Base-by-base conservation (phyloP, 2,888 invertebrate genomes). In the Gandaritis pyraliata region DNA sequence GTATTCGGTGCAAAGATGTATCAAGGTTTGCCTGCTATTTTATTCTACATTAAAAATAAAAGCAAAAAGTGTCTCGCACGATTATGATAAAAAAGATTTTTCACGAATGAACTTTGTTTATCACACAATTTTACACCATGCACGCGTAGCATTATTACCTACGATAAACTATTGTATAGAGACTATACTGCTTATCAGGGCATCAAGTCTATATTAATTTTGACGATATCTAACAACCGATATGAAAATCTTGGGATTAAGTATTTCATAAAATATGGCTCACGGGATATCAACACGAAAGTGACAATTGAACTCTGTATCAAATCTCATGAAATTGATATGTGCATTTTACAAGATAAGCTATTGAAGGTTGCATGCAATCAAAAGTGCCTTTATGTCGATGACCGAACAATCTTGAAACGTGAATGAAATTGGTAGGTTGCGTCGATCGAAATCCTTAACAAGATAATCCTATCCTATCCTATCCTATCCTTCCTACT, bases 341-440 rank as follows among this genome's bases (percentile, higher is more conserved):
- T 33, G 33, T 33, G 33, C 16, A 43, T 16, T 7, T 16, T 11
- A 43, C 16, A 43, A 43, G 16, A 43, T 16, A 43, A 43, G 23
- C n/a, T n/a, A 41, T 29, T 39, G 23, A 11, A 30, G 15, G 30
- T 58, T 52, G 51, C 41, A 41, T 30, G 11, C 2, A 52, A 49
- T 43, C 36, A 45, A 45, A 45, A 49, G 12, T 52, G 11, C 23
- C 12, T 18, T 30, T 16, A 33, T 43, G 59, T 38, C 58, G 58
- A 60, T 64, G 57, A 58, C 62, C 54, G 30, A 46, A 41, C 41
- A 30, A 50, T 52, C 45, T 48, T 54, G 39, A 47, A 38, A 53
- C 12, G 55, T 54, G 43, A 58, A 36, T 54, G 36, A 53, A 46
- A 59, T 53, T 16, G 51, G 56, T 65, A 56, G 61, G 55, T 63